Base-by-base conservation (phyloP, 2,888 invertebrate species). In the Cenopis cana region DNA sequence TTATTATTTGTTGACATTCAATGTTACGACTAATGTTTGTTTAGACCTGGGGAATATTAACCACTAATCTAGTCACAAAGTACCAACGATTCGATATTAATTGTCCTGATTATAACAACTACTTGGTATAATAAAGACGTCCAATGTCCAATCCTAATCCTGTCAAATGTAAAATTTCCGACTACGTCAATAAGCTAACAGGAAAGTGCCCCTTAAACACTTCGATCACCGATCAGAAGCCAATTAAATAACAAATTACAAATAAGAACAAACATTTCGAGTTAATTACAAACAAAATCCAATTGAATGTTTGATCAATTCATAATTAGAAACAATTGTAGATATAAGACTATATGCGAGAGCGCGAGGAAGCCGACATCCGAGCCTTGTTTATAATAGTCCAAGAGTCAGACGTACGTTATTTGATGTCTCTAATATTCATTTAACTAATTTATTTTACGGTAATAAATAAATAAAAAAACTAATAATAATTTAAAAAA, bases 301-400 rank as follows among this genome's bases (percentile, higher is more conserved):
- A 89, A 89, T 89, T 89, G 89, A 90, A 89, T 89, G 87, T 89
- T 88, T 87, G 89, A 87, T 88, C 86, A 89, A 85, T 85, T 85
- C 85, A 85, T 90, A 91, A 92, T 91, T 90, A 90, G 88, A 91
- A 90, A 89, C 90, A 91, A 91, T 91, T 89, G 91, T 89, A 89
- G 86, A 90, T 86, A 88, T 83, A 88, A 87, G 86, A 87, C 85
- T 83, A 71, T 87, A 88, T 85, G 88, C 85, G 82, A 82, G 85
- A 85, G 85, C 83, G 84, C 82, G 88, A 88, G 88, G 90, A 86
- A 88, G 87, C 87, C 80, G 84, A 82, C 84, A 85, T 84, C 83
- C 79, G 86, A 87, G 82, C 85, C 85, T 89, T 85, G 89, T 90
- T 89, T 89, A 87, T 87, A 86, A 56, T 71, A 71, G 71, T 11